Evolutionary conservation across 2,888 invertebrate genomes (phyloP).

Genomic region (Germaria angustata): DNA sequence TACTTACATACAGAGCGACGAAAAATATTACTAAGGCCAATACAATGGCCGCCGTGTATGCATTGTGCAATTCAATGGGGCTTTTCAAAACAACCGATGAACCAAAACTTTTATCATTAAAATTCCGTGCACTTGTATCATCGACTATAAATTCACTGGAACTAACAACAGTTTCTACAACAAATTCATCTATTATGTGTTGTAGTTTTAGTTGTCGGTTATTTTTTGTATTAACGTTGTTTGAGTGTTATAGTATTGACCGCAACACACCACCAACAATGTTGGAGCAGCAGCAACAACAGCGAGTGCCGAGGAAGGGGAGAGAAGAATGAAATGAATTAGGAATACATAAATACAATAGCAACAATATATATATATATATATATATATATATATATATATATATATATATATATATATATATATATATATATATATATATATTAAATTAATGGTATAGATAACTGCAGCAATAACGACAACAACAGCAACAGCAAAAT

Average conservation of each 20-base stretch:
- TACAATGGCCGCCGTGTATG: constrained; percentile 89
- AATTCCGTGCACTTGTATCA: constrained; percentile 79
- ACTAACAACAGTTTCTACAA: constrained; percentile 84
- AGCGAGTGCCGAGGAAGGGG: neutral
- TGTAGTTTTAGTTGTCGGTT: constrained; percentile 5
- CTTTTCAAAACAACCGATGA: constrained; percentile 80
- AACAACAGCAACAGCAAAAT: constrained; percentile 3
- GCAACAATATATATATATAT: constrained; percentile 21
- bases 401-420: too few relatives aligned
- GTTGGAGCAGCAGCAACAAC: neutral
- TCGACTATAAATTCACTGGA: constrained; percentile 80
- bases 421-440: too few relatives aligned
- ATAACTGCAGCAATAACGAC: constrained; percentile 15
- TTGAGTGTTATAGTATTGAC: neutral
- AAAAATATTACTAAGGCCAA: constrained; percentile 87
- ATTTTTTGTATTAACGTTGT: neutral
- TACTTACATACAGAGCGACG: constrained; percentile 86
- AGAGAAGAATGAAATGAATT: constrained; percentile 36
- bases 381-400: too few relatives aligned
- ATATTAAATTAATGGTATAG: constrained; percentile 45
- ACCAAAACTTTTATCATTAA: constrained; percentile 80
- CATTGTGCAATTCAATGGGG: constrained; percentile 85
- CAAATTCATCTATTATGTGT: constrained; percentile 84
- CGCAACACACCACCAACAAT: neutral
- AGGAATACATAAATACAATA: constrained; percentile 35